Conservation (phyloP, 2,113 vertebrate genomes). For the Cheilinus undulatus region DNA sequence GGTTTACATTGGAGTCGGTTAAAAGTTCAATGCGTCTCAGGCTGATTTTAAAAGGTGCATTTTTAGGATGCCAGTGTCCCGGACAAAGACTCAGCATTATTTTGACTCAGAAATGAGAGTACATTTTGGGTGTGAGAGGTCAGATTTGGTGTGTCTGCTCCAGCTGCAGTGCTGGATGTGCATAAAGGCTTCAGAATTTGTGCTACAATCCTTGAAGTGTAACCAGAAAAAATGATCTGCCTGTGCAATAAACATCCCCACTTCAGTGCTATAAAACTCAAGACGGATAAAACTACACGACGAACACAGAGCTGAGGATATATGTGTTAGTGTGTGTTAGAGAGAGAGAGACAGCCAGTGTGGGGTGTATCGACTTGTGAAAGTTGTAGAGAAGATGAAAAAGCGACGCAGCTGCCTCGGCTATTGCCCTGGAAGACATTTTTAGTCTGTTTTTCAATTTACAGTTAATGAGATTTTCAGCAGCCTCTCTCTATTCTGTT, state of each 20-base stretch:
- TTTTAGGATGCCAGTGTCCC: too few relatives aligned
- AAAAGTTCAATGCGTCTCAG: too few relatives aligned
- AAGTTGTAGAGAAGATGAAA: constrained; percentile 68
- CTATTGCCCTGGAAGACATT: constrained; percentile 64
- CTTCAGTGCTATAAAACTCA: constrained; percentile 26
- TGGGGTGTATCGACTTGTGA: constrained; percentile 44
- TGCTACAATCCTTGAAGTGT: not conserved
- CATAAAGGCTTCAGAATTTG: not conserved
- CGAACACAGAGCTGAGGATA: constrained; percentile 28
- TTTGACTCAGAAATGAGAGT: too few relatives aligned
- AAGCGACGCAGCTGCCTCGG: constrained; percentile 15
- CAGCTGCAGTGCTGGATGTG: too few relatives aligned
- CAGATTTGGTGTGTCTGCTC: too few relatives aligned
- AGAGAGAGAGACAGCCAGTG: constrained; percentile 10
- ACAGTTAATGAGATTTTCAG: constrained; percentile 78
- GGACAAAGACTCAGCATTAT: too few relatives aligned
- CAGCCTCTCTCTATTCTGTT: constrained; percentile 65
- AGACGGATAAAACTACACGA: constrained; percentile 28
- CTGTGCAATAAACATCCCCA: constrained; percentile 27
- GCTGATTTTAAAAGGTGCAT: too few relatives aligned
- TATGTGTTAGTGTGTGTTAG: constrained; percentile 29
- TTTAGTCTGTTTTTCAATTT: constrained; percentile 78
- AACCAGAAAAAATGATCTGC: constrained; percentile 11
- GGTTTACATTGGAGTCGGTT: too few relatives aligned
- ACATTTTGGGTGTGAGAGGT: too few relatives aligned